Percentiles rank a stretch among this genome's conserved stretches.
phyloP scores from a whole-genome alignment of 2,888 invertebrate species.

The Acheta domesticus region DNA sequence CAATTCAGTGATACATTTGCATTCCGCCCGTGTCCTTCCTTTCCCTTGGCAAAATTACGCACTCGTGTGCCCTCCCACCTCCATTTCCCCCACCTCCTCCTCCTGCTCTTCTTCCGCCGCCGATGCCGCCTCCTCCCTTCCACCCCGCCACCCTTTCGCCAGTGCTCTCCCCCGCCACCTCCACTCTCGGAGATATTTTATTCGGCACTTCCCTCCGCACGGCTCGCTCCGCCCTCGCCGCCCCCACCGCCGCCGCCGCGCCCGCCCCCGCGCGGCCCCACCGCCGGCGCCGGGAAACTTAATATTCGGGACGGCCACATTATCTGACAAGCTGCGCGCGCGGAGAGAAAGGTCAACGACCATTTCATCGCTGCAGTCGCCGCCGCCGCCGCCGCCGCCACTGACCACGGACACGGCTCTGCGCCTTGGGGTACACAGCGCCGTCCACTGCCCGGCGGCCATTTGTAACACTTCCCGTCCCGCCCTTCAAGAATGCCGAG shows the following conservation, averaged over 20 bases:
- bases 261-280: not conserved
- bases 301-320: conserved; percentile 5
- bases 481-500: no score
- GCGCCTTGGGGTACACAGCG: not conserved
- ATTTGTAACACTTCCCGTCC: no score
- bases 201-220: not conserved
- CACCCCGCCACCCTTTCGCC: not conserved
- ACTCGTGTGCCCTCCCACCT: not conserved
- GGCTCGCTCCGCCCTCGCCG: not conserved
- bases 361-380: not conserved
- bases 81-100: not conserved
- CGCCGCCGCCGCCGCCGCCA: not conserved
- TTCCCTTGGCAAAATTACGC: not conserved
- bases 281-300: conserved; percentile 1
- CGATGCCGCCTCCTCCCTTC: not conserved
- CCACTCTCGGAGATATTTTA: conserved; percentile 7
- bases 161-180: not conserved
- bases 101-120: not conserved
- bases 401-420: not conserved
- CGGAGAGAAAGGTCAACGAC: not conserved
- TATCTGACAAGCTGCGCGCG: conserved; percentile 18
- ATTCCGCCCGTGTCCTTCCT: not conserved
- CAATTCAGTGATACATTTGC: not conserved
- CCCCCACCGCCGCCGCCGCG: not conserved
- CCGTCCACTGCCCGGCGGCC: no score